Evolutionary conservation across 2,113 vertebrate genomes (phyloP).

Genomic region (Ginglymostoma cirratum): DNA sequence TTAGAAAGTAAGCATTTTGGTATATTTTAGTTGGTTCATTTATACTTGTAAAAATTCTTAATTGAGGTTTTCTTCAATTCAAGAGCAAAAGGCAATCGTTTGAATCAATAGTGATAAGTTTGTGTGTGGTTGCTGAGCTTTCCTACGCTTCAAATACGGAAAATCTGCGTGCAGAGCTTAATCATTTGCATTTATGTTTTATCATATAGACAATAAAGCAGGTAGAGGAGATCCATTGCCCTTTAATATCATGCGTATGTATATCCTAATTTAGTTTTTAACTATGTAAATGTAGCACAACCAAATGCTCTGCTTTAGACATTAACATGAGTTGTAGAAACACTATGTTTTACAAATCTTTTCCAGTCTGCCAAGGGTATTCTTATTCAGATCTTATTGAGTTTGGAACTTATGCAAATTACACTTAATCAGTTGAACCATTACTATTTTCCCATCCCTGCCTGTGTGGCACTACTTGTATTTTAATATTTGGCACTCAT

Average conservation of each 20-base stretch:
- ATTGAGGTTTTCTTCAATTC: neutral
- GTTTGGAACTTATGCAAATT: neutral
- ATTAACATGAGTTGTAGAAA: neutral
- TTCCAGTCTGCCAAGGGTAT: neutral
- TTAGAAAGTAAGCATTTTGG: neutral
- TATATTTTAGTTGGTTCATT: neutral
- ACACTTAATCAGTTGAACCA: neutral
- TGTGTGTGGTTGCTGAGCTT: neutral
- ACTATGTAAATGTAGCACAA: neutral
- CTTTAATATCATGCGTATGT: neutral
- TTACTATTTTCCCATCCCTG: neutral
- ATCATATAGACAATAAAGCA: neutral
- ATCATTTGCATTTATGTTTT: neutral
- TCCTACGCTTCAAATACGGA: neutral
- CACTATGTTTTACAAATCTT: neutral
- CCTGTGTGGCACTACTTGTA: neutral
- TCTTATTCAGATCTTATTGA: neutral
- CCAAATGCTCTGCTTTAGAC: neutral
- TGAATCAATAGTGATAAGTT: neutral
- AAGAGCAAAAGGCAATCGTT: neutral
- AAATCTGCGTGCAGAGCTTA: neutral
- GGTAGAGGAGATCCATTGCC: no score
- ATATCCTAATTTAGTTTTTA: neutral
- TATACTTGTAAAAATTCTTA: neutral
- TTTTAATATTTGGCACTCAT: neutral